Evolutionary conservation across 2,888 invertebrate genomes (phyloP).

Genomic region (Adelphocoris suturalis): DNA sequence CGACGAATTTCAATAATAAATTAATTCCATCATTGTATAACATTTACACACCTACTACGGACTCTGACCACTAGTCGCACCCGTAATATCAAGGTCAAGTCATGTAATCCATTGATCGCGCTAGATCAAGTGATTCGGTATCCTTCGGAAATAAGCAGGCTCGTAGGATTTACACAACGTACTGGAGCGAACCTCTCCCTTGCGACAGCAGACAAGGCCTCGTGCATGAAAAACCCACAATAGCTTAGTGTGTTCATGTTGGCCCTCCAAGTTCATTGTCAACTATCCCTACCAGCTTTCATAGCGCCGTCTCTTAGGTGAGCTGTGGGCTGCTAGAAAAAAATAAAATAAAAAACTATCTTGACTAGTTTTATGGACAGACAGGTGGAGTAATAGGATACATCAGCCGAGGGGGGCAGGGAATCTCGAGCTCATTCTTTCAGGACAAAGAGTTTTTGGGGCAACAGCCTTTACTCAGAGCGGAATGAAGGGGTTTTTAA

Average conservation of each 20-base stretch:
- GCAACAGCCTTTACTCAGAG: slow-evolving; percentile 4
- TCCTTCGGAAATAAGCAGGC: no score
- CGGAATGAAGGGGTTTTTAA: slow-evolving; percentile 33
- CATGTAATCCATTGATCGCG: no score
- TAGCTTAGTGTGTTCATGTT: slow-evolving; percentile 45
- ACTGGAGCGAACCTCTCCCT: not conserved
- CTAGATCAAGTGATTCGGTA: no score
- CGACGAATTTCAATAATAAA: no score
- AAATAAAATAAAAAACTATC: slow-evolving; percentile 61
- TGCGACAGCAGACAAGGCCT: slow-evolving; percentile 22
- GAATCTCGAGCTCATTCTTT: slow-evolving; percentile 44
- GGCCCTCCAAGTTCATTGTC: slow-evolving; percentile 46
- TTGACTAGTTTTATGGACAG: slow-evolving; percentile 60
- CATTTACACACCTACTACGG: no score
- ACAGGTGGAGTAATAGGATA: slow-evolving; percentile 59
- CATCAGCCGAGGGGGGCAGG: slow-evolving; percentile 43
- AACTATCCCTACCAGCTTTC: slow-evolving; percentile 37
- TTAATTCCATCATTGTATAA: no score
- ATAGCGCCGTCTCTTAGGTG: slow-evolving; percentile 21
- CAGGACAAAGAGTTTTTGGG: slow-evolving; percentile 38
- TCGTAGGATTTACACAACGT: no score
- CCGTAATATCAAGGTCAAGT: no score
- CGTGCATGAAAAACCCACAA: slow-evolving; percentile 24
- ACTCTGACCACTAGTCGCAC: no score
- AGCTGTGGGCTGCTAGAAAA: not conserved